Percentiles rank a stretch among this genome's conserved stretches.
These are phyloP conservation scores for Sylvietta virens DNA, from an alignment of 2,113 vertebrate genomes.

Conservation along the genomic window DNA sequence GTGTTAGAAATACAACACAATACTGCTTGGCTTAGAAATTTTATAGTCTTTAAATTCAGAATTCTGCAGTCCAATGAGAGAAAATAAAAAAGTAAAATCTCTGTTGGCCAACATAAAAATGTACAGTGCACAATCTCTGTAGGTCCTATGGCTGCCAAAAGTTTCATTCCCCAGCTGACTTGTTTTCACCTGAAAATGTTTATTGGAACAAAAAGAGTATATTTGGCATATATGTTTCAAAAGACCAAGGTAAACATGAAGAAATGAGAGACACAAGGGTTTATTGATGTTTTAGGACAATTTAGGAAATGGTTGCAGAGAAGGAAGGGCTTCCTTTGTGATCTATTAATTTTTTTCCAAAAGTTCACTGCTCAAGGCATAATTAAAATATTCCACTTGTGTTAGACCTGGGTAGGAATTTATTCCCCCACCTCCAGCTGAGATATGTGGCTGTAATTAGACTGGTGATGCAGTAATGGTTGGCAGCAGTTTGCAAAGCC, in stretches of 20 bases:
- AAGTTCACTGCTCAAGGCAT: neutral
- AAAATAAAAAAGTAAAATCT: neutral
- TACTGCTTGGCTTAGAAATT: neutral
- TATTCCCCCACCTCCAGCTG: neutral
- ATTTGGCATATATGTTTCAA: neutral
- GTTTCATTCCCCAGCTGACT: neutral
- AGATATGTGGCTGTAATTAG: constrained; percentile 23
- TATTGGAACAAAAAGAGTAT: neutral
- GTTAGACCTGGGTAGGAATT: neutral
- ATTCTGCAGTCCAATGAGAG: neutral
- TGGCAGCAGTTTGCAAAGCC: neutral
- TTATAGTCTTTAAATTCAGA: neutral
- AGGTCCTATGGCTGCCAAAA: neutral
- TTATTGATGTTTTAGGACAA: neutral
- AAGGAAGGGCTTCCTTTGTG: neutral
- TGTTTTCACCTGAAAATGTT: neutral
- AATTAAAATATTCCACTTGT: neutral
- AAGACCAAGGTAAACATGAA: neutral
- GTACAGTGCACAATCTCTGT: neutral
- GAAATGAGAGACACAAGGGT: neutral
- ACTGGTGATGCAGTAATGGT: neutral
- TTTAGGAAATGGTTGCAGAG: neutral
- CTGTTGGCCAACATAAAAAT: neutral
- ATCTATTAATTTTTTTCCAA: neutral
- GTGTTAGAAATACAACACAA: neutral